Base-by-base conservation (phyloP, 2,888 invertebrate genomes). In the Dasypogon diadema region DNA sequence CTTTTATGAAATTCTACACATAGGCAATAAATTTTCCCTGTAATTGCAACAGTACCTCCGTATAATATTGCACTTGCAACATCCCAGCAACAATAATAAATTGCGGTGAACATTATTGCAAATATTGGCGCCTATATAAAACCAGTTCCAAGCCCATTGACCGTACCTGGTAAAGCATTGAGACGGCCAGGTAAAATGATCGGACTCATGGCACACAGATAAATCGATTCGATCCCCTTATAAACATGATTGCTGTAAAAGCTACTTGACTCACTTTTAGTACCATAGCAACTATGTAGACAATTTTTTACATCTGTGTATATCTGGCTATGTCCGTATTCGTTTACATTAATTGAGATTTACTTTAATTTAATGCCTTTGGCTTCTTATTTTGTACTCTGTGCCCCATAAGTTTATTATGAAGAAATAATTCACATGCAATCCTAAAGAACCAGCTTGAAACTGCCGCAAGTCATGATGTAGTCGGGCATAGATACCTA, bases 121-220 rank as follows among this genome's bases (percentile, higher is more conserved):
- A 51, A 16, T 51, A 51, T 51, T 51, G 51, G 51, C 21, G 51
- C 51, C 51, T 51, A 51, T 21, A 21, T 3, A 51, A n/a, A 51
- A 51, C 51, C 51, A 51, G 51, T 51, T 21, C 18, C 18, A 51
- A 42, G 21, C 51, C 51, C 51, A 51, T 51, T 51, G 51, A 51
- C 51, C 51, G 51, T 21, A 16, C 51, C 51, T 12, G 51, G 16
- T 51, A 10, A 51, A 42, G 2, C 42, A 42, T 12, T 12, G 42
- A 42, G 42, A 42, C 12, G n/a, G 2, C 42, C 8, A 12, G n/a
- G 42, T 42, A 42, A 12, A 12, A 12, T 12, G 8, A 42, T 42
- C 8, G n/a, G 8, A 42, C 42, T 6, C 42, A 3, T 12, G 2
- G n/a, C 12, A 42, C 42, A 12, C 2, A 42, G 42, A 42, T 12